Evolutionary conservation across 2,113 vertebrate genomes (phyloP), one percentile per base, ranked within the genome.

Genomic region (Glaucomys volans): DNA sequence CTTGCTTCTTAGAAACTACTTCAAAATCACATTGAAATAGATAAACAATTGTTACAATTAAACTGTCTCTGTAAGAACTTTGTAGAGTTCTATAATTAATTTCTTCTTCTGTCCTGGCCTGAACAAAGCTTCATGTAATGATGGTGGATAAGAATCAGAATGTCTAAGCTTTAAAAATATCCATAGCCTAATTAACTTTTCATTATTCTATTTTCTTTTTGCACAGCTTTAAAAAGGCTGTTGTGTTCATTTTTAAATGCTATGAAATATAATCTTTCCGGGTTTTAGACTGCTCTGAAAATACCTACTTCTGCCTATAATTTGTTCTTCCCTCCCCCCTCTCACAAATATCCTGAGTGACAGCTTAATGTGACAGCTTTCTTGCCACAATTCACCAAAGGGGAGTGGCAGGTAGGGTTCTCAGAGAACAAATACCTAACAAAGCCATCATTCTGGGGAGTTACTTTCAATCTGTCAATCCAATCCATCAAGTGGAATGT

Each of bases 381-480:
- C 97, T 80, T 95, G 94, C 42, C 18, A 66, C 30, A 92, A 89
- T 96, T 95, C 92, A 97, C 84, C 64, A 79, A 89, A 54, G 82
- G 94, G 54, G 95, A 93, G 93, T 87, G 91, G 50, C 17, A 83
- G 94, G 88, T 94, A 95, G 86, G 64, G 92, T 18, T 93, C 97
- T 97, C 74, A 92, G 95, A 97, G 95, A 96, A 85, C 69, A 97
- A 98, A 95, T 96, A 97, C 93, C 97, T 97, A 98, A 98, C 92
- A 98, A 98, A 98, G 98, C 95, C 97, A 97, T 95, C 97, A 95
- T 96, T 98, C 95, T n/a, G 96, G 90, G 97, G 98, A 98, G 97
- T 97, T 91, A 97, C 98, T 98, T 94, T 97, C 96, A 97, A 97
- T 97, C 97, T 96, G 96, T 98, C 92, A 97, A 95, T 94, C 97